Evolutionary conservation across 2,113 vertebrate species (phyloP), one percentile per base, ranked within the genome.

Genomic region (Vimba vimba): DNA sequence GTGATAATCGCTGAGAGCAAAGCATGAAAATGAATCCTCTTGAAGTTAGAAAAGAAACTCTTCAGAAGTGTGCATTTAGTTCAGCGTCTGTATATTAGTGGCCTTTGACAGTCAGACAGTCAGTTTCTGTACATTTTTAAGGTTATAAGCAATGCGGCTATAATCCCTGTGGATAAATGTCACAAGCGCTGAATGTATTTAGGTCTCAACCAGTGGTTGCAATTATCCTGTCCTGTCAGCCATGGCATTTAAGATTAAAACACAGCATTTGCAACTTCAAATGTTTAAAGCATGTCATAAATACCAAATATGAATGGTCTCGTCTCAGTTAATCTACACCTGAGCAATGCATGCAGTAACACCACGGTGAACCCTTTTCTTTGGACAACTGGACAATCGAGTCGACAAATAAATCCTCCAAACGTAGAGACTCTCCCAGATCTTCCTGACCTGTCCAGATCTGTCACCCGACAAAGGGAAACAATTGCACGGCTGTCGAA

Each of bases 121-220:
- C 55, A 45, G 57, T 43, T 17, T 30, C 39, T 50, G 8, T 81
- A 55, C 50, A 50, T 55, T 11, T 64, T 30, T 30, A 66, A 81
- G 79, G 59, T 80, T 80, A 80, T 80, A 25, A 45, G 59, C 52
- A 81, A 27, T 17, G 76, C 13, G 25, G 33, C 36, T 78, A 43
- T 43, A 79, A 85, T 85, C 75, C 45, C 43, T 50, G 79, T 47
- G 79, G 79, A 81, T 81, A 81, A 81, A 81, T 66, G 79, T 81
- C 79, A 81, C 79, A 27, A 12, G 39, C 8, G 43, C 39, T 66
- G 60, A n/a, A 47, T 66, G 30, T 81, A 62, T 66, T 66, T 81
- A 30, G n/a, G 25, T 66, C 79, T 64, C 39, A 81, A 66, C 43
- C 50, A 47, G 59, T 33, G n/a, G 21, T 19, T 81, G 77, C 55